Percentiles rank a stretch among this genome's conserved stretches.
These are phyloP conservation scores for Propithecus deckenii DNA, from an alignment of 2,797 vertebrate genomes.

Conservation along the genomic window DNA sequence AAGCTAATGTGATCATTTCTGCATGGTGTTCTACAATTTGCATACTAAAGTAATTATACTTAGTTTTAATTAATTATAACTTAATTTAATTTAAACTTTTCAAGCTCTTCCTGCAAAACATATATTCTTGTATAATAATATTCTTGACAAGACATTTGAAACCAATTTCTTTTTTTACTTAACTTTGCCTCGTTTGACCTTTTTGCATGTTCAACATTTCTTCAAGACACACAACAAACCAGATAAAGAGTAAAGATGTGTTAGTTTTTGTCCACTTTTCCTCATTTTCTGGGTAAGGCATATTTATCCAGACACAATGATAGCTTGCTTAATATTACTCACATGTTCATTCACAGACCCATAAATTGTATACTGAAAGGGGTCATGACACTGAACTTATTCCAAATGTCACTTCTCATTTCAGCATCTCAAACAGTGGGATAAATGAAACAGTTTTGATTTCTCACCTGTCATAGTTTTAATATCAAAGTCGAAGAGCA, in stretches of 20 bases:
- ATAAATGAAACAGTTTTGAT: background rate
- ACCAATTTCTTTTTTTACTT: background rate
- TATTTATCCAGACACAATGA: background rate
- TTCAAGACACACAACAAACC: background rate
- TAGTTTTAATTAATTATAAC: background rate
- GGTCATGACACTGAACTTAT: background rate
- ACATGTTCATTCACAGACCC: background rate
- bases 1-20: background rate
- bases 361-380: constrained; percentile 44
- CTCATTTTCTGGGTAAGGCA: background rate
- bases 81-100: background rate
- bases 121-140: background rate
- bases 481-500: background rate
- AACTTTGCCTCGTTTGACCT: background rate
- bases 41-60: background rate
- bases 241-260: background rate
- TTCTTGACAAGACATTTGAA: background rate
- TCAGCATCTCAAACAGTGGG: background rate
- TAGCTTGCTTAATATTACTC: constrained; percentile 2
- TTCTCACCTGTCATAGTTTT: constrained; percentile 41
- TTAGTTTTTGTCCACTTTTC: background rate
- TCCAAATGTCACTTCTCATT: constrained; percentile 34
- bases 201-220: background rate
- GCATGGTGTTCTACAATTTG: background rate
- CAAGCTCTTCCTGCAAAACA: background rate